Base-by-base conservation (phyloP, 2,888 invertebrate genomes). In the Eupeodes luniger region DNA sequence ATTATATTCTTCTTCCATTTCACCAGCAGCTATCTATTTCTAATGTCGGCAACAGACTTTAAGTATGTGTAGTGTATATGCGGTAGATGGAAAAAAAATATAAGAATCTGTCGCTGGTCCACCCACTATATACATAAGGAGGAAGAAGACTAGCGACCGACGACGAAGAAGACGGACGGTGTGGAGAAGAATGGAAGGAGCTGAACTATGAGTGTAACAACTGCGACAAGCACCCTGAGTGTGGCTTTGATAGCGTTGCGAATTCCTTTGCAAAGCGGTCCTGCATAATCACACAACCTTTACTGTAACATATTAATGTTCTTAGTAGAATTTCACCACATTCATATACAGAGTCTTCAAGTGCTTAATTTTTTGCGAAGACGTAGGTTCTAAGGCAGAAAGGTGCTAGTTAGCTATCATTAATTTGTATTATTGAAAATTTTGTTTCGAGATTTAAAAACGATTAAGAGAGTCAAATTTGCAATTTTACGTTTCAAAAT, bases 221-320 rank as follows among this genome's bases (percentile, higher is more conserved):
- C 88, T 88, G 81, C 88, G 77, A 88, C 88, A 85, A 88, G 88
- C 78, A 81, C 77, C 74, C 85, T 85, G 88, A 88, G 62, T 85
- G 74, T 88, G 88, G 88, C 88, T 81, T 85, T 88, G 88, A 88
- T 85, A 85, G 88, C 88, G 85, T 88, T 85, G 85, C 88, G 88
- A 88, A 88, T 88, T 88, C 85, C 69, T 75, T 88, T 16, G 81
- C 69, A 78, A 81, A 78, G 36, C 69, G 55, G 62, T 85, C 81
- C 85, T 81, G 81, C 88, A 88, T 88, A 85, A 85, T 81, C 81
- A 69, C 61, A 69, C 80, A 67, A 79, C 76, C 77, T 64, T 59
- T 55, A 77, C 74, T 64, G 78, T 61, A 67, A 82, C 83, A 66
- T 81, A 74, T 66, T 57, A 81, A 74, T 59, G 49, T 16, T 19